Evolutionary conservation across 1,140 invertebrate genomes (phyloP).

Genomic region (Bathynomus jamesi): DNA sequence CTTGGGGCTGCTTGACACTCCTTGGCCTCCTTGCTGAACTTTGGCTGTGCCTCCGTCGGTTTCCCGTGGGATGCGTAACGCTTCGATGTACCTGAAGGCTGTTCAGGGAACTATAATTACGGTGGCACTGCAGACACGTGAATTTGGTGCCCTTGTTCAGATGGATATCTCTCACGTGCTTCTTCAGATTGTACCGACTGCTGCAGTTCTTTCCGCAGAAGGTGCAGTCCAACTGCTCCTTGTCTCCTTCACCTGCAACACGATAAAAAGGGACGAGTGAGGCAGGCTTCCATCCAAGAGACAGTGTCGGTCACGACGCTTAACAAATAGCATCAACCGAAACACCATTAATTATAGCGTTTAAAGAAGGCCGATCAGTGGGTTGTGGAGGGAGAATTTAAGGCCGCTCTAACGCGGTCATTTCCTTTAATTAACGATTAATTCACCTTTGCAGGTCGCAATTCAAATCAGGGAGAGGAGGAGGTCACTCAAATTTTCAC

Average conservation of each 20-base stretch:
- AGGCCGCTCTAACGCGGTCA: too few relatives aligned
- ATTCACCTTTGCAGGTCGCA: too few relatives aligned
- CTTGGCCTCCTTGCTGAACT: neutral
- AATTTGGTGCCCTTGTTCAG: slow-evolving; percentile 40
- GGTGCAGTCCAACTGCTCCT: slow-evolving; percentile 60
- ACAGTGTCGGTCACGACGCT: too few relatives aligned
- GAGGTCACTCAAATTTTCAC: too few relatives aligned
- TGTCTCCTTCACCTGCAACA: slow-evolving; percentile 34
- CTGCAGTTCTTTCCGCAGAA: slow-evolving; percentile 77
- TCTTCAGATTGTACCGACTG: slow-evolving; percentile 79
- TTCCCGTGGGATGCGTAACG: slow-evolving; percentile 46
- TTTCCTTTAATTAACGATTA: too few relatives aligned
- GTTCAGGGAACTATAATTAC: slow-evolving; percentile 50
- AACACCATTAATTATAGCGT: too few relatives aligned
- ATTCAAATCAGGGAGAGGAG: too few relatives aligned
- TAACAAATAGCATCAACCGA: too few relatives aligned
- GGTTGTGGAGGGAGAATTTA: too few relatives aligned
- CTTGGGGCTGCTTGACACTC: slow-evolving; percentile 6
- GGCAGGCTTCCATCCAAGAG: neutral
- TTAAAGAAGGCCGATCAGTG: too few relatives aligned
- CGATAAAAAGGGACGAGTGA: slow-evolving; percentile 25
- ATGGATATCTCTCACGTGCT: slow-evolving; percentile 81
- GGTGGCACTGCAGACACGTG: slow-evolving; percentile 47
- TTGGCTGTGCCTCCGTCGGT: slow-evolving; percentile 14
- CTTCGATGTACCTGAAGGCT: slow-evolving; percentile 50